Percentiles rank a stretch among this genome's conserved stretches.
phyloP scores from a whole-genome alignment of 2,113 vertebrate genomes.

The Entomyzon cyanotis region DNA sequence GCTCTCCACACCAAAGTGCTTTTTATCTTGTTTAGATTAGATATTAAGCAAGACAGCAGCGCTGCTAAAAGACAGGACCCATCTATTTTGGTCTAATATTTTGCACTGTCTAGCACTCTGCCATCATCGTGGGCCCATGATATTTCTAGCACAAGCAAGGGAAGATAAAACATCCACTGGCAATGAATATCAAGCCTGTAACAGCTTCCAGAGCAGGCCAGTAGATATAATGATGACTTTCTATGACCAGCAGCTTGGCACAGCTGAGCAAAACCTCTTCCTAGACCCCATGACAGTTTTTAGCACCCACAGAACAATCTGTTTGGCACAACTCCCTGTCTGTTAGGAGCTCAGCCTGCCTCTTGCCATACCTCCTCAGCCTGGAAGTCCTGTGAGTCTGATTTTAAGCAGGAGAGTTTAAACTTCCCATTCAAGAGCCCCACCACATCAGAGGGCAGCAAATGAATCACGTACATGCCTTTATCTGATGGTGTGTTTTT shows the following conservation, averaged over 20 bases:
- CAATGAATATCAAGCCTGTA: not conserved
- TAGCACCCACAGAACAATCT: not conserved
- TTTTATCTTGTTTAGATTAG: not conserved
- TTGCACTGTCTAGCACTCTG: not conserved
- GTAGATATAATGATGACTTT: not conserved
- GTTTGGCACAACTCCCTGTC: not conserved
- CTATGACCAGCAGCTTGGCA: not conserved
- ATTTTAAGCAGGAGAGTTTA: constrained; percentile 8
- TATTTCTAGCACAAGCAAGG: constrained; percentile 2
- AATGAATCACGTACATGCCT: constrained; percentile 52
- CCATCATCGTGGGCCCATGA: not conserved
- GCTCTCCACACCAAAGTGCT: not conserved
- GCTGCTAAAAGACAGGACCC: not conserved
- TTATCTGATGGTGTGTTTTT: constrained; percentile 59
- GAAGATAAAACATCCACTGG: constrained; percentile 26
- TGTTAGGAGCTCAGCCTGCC: not conserved
- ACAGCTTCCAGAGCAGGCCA: constrained; percentile 10
- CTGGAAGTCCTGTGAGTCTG: not conserved
- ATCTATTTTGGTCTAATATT: constrained; percentile 15
- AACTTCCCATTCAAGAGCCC: not conserved
- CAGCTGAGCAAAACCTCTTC: not conserved
- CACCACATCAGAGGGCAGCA: constrained; percentile 31
- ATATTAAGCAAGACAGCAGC: not conserved
- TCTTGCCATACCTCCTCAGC: not conserved
- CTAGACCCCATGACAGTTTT: not conserved